Evolutionary conservation across 2,888 invertebrate genomes (phyloP).

Genomic region (Matsumyia berberina): DNA sequence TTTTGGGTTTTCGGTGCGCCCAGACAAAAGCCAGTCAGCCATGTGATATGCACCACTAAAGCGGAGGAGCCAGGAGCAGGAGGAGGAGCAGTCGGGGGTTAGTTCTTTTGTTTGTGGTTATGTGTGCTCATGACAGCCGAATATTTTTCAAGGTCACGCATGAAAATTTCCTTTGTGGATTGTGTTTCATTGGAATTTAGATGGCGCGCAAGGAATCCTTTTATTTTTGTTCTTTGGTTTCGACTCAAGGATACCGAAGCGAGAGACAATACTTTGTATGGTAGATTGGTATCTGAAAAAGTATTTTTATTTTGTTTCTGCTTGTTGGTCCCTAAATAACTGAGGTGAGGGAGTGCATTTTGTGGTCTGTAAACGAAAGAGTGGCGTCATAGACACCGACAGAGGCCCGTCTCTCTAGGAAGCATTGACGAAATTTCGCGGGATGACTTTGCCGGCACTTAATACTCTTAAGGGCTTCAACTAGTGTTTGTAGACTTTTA

Average conservation of each 20-base stretch:
- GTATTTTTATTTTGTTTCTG: background rate
- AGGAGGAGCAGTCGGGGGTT: slow-evolving; percentile 8
- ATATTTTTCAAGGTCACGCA: slow-evolving; percentile 57
- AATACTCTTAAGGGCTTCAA: too few species aligned
- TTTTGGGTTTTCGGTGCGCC: slow-evolving; percentile 27
- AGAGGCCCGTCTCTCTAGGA: background rate
- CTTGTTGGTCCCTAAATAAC: background rate
- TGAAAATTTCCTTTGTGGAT: slow-evolving; percentile 42
- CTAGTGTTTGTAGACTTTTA: too few species aligned
- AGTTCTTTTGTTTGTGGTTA: slow-evolving; percentile 2
- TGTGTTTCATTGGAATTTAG: slow-evolving; percentile 40
- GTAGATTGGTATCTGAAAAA: slow-evolving; percentile 1
- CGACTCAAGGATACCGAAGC: background rate
- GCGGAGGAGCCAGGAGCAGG: background rate
- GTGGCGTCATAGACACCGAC: background rate
- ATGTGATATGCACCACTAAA: slow-evolving; percentile 31
- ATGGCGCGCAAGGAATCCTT: background rate
- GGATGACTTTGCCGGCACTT: too few species aligned
- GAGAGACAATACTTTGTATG: background rate
- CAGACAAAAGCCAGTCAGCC: slow-evolving; percentile 61
- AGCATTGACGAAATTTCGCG: too few species aligned
- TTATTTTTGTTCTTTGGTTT: background rate
- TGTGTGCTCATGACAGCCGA: slow-evolving; percentile 13
- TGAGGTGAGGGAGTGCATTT: background rate
- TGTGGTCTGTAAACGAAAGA: background rate